Conservation (phyloP, 2,113 vertebrate genomes). For the Dromas ardeola region DNA sequence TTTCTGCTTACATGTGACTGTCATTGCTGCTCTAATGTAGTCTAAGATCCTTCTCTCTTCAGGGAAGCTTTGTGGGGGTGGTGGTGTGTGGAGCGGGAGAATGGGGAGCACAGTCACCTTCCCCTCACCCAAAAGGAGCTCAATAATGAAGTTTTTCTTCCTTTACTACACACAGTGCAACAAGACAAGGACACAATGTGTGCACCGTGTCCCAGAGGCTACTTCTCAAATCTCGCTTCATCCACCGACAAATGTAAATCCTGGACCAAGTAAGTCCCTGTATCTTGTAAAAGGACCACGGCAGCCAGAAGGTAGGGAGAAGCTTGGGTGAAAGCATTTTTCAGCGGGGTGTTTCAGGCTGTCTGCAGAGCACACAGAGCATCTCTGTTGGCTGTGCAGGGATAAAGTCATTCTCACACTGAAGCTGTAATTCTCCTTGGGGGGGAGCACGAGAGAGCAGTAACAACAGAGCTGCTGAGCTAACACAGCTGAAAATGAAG, state of each 20-base stretch:
- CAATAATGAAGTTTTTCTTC: not conserved
- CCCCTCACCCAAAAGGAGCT: not conserved
- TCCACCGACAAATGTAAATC: slow-evolving; percentile 79
- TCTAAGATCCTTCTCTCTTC: not conserved
- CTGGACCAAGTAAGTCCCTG: slow-evolving; percentile 90
- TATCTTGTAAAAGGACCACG: not conserved
- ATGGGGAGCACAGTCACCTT: not conserved
- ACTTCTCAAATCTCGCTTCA: slow-evolving; percentile 81
- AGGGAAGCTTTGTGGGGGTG: not conserved
- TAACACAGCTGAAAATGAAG: not conserved
- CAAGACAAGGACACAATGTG: slow-evolving; percentile 75
- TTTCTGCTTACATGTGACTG: not conserved
- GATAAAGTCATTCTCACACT: not conserved
- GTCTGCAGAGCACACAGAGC: not conserved
- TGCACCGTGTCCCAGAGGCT: slow-evolving; percentile 78
- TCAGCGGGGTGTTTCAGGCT: not conserved
- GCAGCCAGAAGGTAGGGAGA: not conserved
- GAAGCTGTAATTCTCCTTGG: not conserved
- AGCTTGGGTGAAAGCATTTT: not conserved
- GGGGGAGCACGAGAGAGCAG: not conserved
- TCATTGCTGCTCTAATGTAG: not conserved
- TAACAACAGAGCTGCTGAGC: not conserved
- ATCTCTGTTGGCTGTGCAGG: not conserved
- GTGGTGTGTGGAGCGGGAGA: accelerated
- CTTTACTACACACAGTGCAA: slow-evolving; percentile 70